phyloP scores from a whole-genome alignment of 1,140 invertebrate genomes.

The Cephus cinctus region DNA sequence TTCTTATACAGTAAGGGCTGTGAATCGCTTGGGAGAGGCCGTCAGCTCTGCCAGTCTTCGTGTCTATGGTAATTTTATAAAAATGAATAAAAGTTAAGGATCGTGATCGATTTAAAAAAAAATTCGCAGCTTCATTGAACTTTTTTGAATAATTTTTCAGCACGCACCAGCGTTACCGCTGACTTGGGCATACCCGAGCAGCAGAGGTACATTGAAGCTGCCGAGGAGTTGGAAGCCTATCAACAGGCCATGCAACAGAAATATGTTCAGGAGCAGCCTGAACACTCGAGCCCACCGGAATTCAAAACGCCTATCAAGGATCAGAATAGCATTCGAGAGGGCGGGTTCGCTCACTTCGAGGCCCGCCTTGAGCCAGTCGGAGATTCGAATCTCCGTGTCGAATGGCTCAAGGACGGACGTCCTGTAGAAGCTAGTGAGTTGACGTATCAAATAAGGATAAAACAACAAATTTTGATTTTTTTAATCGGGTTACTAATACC shows the following conservation, averaged over 20 bases:
- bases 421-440: slow-evolving; percentile 80
- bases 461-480: slow-evolving; percentile 8
- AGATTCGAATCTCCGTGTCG: slow-evolving; percentile 87
- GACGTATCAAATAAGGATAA: no score
- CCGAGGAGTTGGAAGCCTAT: slow-evolving; percentile 91
- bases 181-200: slow-evolving; percentile 91
- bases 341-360: slow-evolving; percentile 94
- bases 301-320: slow-evolving; percentile 93
- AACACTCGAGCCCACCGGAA: slow-evolving; percentile 77
- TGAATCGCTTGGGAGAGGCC: slow-evolving; percentile 84
- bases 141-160: slow-evolving; percentile 30
- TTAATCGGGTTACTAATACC: no score
- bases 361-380: slow-evolving; percentile 90
- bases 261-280: slow-evolving; percentile 73
- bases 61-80: slow-evolving; percentile 61
- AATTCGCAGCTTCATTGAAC: slow-evolving; percentile 5
- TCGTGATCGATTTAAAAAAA: slow-evolving; percentile 8
- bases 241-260: slow-evolving; percentile 74
- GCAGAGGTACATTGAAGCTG: slow-evolving; percentile 88
- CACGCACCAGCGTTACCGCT: slow-evolving; percentile 76
- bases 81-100: slow-evolving; percentile 16
- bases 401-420: slow-evolving; percentile 94
- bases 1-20: slow-evolving; percentile 86
- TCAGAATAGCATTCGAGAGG: slow-evolving; percentile 85
- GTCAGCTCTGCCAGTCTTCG: slow-evolving; percentile 76